phyloP scores from a whole-genome alignment of 1,140 invertebrate species.

The Mactra quadrangularis region DNA sequence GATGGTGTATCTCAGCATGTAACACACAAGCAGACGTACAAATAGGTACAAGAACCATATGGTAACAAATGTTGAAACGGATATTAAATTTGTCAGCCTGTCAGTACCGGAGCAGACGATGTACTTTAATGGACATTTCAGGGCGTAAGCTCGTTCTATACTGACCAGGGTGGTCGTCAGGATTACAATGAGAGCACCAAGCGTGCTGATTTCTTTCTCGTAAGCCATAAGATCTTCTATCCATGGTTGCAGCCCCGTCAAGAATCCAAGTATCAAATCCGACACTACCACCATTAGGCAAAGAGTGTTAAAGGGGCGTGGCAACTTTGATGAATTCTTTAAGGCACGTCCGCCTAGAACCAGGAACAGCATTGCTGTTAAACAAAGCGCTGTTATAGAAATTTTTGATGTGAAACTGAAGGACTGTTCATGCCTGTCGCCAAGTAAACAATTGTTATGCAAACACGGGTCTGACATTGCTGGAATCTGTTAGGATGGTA shows the following conservation, averaged over 20 bases:
- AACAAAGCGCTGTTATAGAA: background rate
- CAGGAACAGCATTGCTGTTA: background rate
- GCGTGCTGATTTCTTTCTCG: background rate
- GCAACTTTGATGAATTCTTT: background rate
- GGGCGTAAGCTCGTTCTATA: conserved; percentile 20
- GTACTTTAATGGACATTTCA: conserved; percentile 14
- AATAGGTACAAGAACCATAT: background rate
- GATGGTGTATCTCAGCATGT: conserved; percentile 1
- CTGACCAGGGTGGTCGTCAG: background rate
- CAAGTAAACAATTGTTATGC: no score
- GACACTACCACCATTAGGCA: background rate
- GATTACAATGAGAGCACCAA: conserved; percentile 3
- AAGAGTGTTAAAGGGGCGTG: background rate
- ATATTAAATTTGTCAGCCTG: background rate
- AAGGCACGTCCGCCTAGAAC: background rate
- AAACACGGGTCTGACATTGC: no score
- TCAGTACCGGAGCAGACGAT: background rate
- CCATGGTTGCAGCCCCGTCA: conserved; percentile 13
- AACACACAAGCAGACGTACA: background rate
- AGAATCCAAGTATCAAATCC: background rate
- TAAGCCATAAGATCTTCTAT: background rate
- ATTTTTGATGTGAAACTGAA: background rate
- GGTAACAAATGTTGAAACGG: background rate
- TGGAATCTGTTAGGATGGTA: no score
- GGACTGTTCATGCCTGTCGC: no score